phyloP scores from a whole-genome alignment of 1,140 invertebrate genomes.

The Coptotermes formosanus region DNA sequence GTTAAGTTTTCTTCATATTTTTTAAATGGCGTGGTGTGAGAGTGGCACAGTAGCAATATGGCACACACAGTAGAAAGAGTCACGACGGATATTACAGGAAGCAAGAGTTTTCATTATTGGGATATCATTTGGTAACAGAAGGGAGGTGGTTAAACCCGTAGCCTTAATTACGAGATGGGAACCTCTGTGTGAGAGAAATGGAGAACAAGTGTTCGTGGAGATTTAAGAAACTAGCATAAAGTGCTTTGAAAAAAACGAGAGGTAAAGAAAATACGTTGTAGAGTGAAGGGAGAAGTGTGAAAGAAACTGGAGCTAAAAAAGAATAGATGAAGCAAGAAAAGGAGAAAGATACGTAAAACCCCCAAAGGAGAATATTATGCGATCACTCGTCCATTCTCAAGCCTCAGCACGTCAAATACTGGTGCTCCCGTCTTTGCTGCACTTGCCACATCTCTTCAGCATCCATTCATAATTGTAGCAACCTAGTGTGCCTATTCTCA shows the following conservation, averaged over 20 bases:
- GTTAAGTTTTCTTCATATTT: background rate
- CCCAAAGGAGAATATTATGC: constrained; percentile 14
- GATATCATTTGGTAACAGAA: background rate
- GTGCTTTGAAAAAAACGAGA: background rate
- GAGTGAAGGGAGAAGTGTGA: background rate
- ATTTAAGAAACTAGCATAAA: too few relatives aligned
- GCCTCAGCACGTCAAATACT: constrained; percentile 13
- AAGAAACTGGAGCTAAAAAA: background rate
- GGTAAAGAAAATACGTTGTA: background rate
- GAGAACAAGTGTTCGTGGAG: background rate
- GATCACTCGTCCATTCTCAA: background rate
- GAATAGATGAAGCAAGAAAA: background rate
- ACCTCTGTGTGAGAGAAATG: background rate
- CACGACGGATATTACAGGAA: background rate
- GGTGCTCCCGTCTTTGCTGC: background rate
- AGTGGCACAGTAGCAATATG: background rate
- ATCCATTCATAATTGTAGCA: background rate
- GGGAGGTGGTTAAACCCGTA: background rate
- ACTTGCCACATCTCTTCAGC: background rate
- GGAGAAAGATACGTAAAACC: background rate
- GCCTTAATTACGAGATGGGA: constrained; percentile 22
- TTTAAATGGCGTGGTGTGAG: background rate
- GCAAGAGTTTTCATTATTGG: constrained; percentile 11
- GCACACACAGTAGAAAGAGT: background rate
- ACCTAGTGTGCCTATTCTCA: background rate